Percentiles rank a stretch among this genome's conserved stretches.
Evolutionary conservation across 2,113 vertebrate species (phyloP).

Genomic region (Psilopsiagon aymara): DNA sequence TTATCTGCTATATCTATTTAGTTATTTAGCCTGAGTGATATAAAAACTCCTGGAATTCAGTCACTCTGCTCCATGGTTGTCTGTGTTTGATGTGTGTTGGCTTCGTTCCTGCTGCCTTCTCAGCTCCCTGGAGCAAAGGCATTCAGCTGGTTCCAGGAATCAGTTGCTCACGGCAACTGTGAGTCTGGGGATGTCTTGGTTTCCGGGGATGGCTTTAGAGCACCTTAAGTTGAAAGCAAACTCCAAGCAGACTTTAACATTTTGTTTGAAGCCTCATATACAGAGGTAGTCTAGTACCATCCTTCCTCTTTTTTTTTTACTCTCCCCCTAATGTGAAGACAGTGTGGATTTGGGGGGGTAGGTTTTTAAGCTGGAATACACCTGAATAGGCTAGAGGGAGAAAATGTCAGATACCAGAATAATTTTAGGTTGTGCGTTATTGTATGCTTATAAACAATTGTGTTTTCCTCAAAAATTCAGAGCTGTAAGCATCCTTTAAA

Average conservation of each 20-base stretch:
- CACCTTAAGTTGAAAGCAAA: accelerated
- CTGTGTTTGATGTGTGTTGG: no score
- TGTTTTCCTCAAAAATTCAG: neutral
- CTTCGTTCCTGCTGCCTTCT: accelerated
- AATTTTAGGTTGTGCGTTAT: accelerated
- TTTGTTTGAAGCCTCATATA: neutral
- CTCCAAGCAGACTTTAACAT: no score
- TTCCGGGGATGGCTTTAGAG: neutral
- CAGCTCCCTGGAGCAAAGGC: neutral
- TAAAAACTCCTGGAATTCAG: no score
- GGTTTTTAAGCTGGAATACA: neutral
- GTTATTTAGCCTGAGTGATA: neutral
- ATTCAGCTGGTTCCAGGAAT: no score
- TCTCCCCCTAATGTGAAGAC: accelerated
- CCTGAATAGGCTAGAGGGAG: neutral
- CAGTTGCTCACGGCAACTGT: accelerated
- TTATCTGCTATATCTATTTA: neutral
- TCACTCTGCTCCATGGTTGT: accelerated
- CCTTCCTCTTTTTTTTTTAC: neutral
- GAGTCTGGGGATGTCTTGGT: accelerated
- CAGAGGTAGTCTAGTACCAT: accelerated
- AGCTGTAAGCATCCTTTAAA: neutral
- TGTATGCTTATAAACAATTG: neutral
- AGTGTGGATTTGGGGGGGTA: neutral
- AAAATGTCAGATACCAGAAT: neutral